These are phyloP conservation scores for Solenopsis fugax DNA, from an alignment of 1,140 invertebrate genomes.

Conservation along the genomic window DNA sequence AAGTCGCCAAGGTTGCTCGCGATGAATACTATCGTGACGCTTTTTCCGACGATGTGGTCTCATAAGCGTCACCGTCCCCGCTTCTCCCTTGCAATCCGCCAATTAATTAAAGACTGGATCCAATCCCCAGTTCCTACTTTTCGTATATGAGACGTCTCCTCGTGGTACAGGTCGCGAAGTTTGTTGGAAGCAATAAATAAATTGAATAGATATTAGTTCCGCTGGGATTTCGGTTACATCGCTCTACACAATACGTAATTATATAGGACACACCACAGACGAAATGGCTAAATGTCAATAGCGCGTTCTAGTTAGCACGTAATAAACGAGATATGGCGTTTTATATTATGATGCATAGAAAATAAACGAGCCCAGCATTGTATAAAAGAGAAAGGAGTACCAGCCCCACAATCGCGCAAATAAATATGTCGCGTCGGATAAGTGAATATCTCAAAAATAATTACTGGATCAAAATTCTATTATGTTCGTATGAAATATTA, in stretches of 20 bases:
- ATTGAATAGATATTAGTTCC: slow-evolving; percentile 13
- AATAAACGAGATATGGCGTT: slow-evolving; percentile 24
- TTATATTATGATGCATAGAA: neutral
- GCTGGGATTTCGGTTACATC: neutral
- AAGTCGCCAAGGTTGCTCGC: neutral
- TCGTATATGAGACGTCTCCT: neutral
- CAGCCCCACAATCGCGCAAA: neutral
- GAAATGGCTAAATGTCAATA: slow-evolving; percentile 33
- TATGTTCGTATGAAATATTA: slow-evolving; percentile 3
- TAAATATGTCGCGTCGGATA: slow-evolving; percentile 24
- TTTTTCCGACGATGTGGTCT: neutral
- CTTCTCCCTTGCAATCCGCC: neutral
- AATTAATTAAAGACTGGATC: neutral
- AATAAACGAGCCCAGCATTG: neutral
- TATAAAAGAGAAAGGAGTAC: neutral
- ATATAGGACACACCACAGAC: neutral
- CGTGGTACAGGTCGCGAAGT: neutral
- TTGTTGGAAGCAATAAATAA: slow-evolving; percentile 29
- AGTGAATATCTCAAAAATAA: neutral
- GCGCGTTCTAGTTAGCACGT: neutral
- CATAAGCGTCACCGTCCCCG: neutral
- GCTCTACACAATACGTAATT: slow-evolving; percentile 15
- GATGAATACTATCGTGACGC: neutral
- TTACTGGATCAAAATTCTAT: slow-evolving; percentile 8
- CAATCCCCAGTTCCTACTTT: neutral